Evolutionary conservation across 2,888 invertebrate genomes (phyloP).

Genomic region (Euproctis similis): DNA sequence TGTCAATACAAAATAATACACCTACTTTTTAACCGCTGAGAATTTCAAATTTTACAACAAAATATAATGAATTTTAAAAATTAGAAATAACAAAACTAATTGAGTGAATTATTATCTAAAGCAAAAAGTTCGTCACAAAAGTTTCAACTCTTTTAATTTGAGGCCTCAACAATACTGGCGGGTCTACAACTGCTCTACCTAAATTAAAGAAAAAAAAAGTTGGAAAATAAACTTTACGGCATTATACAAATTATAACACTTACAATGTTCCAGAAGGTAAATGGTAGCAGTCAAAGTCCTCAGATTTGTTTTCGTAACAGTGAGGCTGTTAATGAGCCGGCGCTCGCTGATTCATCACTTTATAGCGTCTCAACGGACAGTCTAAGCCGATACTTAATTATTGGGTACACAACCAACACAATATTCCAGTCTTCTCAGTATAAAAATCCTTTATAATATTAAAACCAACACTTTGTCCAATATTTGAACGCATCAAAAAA

Average conservation of each 20-base stretch:
- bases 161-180: too few relatives aligned
- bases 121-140: too few relatives aligned
- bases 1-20: conserved; percentile 12
- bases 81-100: too few relatives aligned
- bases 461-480: conserved; percentile 41
- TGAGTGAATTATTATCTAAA: too few relatives aligned
- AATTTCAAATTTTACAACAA: background rate
- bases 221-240: conserved; percentile 1
- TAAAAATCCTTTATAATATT: conserved; percentile 24
- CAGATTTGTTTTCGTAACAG: conserved; percentile 68
- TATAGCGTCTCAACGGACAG: conserved; percentile 65
- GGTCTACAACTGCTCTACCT: too few relatives aligned
- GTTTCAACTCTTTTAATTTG: too few relatives aligned
- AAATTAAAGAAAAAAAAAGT: too few relatives aligned
- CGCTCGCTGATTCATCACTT: conserved; percentile 74
- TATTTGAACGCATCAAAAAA: conserved; percentile 48
- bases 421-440: conserved; percentile 28
- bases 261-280: conserved; percentile 55
- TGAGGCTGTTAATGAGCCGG: conserved; percentile 68
- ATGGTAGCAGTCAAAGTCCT: conserved; percentile 36
- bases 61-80: too few relatives aligned
- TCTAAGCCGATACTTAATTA: conserved; percentile 52
- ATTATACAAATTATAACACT: conserved; percentile 32
- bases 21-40: conserved; percentile 4
- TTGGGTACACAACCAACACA: conserved; percentile 55